Evolutionary conservation across 1,140 invertebrate genomes (phyloP), one percentile per base, ranked within the genome.

Genomic region (Sycophila sp.): DNA sequence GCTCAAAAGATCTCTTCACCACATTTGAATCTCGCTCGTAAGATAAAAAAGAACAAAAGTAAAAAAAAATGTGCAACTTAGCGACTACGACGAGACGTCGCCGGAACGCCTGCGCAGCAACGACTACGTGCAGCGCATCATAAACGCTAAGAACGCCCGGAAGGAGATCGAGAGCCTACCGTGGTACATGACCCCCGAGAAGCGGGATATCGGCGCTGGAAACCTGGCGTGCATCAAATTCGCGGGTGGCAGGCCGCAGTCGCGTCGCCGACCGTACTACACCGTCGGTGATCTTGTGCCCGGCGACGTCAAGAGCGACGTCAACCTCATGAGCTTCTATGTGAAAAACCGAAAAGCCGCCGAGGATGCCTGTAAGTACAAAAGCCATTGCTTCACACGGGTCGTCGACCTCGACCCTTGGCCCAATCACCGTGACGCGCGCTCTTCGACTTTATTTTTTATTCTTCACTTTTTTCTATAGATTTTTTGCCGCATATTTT

Each of bases 201-300:
- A 88, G 75, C 89, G 86, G 75, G 89, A 89, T 73, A 89, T 90
- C 81, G 89, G 91, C 86, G 86, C 86, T 79, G 92, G 93, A 69
- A 90, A 92, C 86, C 87, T 94, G 79, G 90, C 94, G 40, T 93
- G 92, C 83, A 88, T 94, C 75, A 90, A 91, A 77, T 94, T 92
- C 83, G 91, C 92, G 79, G 93, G 92, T 74, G 92, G 91, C 74
- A 92, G 89, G 81, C 89, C 90, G 32, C 92, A 93, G 81, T 89
- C 91, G 72, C 89, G 90, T 77, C 90, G 94, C 78, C 89, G 88
- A 68, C 88, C 91, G n/a, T 87, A 91, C 76, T 90, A 88, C 85
- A 88, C 90, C 77, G 87, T 92, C 76, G 87, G 83, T 86, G 79
- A 89, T 83, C 81, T 85, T 72, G 80, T 79, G 63, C 85, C 85